Evolutionary conservation across 2,113 vertebrate genomes (phyloP).

Genomic region (Phalacrocorax carbo): DNA sequence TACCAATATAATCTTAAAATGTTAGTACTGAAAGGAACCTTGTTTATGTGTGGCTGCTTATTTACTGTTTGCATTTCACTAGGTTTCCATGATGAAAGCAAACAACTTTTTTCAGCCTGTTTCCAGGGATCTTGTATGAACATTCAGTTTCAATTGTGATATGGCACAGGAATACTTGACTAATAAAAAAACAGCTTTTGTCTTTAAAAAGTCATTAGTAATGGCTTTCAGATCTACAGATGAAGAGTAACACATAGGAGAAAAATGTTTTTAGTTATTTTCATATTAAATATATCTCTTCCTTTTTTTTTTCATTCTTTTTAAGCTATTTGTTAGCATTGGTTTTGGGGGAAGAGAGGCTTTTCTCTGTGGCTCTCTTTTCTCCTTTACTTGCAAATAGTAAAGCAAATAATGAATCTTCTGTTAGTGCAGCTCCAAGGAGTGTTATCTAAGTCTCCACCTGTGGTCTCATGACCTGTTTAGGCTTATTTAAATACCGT

Average conservation of each 20-base stretch:
- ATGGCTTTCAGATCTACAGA: not conserved
- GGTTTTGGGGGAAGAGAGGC: not conserved
- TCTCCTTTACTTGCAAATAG: not conserved
- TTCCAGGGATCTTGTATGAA: not conserved
- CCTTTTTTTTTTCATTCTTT: not conserved
- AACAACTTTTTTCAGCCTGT: not conserved
- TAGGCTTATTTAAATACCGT: not conserved
- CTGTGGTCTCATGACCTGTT: not conserved
- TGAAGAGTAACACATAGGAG: not conserved
- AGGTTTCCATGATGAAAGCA: not conserved
- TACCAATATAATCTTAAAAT: not conserved
- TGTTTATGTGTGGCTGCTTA: not conserved
- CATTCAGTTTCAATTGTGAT: not conserved
- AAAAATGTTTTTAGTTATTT: not conserved
- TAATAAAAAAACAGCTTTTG: not conserved
- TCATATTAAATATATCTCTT: not conserved
- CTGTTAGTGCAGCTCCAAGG: not conserved
- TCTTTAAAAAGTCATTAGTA: not conserved
- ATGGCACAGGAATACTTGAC: not conserved
- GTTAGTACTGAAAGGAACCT: not conserved
- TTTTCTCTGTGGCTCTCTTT: not conserved
- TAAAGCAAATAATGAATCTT: not conserved
- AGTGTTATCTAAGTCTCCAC: not conserved
- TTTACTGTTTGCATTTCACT: not conserved
- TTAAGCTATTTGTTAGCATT: not conserved